Conservation (phyloP, 1,140 invertebrate species). For the Dryas iulia region DNA sequence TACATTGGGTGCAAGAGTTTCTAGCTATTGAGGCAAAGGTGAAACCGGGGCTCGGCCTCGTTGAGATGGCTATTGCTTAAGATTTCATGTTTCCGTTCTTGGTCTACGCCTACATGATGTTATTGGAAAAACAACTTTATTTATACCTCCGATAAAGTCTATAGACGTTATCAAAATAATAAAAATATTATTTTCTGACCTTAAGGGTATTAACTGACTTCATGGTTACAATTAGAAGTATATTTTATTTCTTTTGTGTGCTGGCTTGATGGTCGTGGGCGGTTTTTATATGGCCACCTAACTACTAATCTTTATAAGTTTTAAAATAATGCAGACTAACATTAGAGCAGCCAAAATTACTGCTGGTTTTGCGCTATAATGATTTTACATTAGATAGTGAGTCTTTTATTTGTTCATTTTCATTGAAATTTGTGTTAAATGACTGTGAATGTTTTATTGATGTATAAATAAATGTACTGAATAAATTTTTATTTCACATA, state of each 20-base stretch:
- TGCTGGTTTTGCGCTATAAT: no score
- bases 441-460: no score
- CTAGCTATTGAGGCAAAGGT: constrained; percentile 39
- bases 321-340: not conserved
- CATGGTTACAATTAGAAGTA: constrained; percentile 8
- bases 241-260: not conserved
- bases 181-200: not conserved
- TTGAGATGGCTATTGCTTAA: constrained; percentile 38
- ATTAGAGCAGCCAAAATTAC: not conserved
- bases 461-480: not conserved
- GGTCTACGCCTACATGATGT: constrained; percentile 21
- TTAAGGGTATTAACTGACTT: constrained; percentile 10
- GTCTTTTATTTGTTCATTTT: not conserved
- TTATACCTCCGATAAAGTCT: constrained; percentile 1
- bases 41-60: constrained; percentile 37
- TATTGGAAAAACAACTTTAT: constrained; percentile 9
- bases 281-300: not conserved
- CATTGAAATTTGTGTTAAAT: no score
- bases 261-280: not conserved
- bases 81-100: constrained; percentile 34
- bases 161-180: not conserved
- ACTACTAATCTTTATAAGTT: not conserved
- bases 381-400: not conserved
- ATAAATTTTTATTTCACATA: not conserved
- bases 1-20: constrained; percentile 25